Base-by-base conservation (phyloP, 1,140 invertebrate genomes). In the Aphaenogaster ashmeadi region DNA sequence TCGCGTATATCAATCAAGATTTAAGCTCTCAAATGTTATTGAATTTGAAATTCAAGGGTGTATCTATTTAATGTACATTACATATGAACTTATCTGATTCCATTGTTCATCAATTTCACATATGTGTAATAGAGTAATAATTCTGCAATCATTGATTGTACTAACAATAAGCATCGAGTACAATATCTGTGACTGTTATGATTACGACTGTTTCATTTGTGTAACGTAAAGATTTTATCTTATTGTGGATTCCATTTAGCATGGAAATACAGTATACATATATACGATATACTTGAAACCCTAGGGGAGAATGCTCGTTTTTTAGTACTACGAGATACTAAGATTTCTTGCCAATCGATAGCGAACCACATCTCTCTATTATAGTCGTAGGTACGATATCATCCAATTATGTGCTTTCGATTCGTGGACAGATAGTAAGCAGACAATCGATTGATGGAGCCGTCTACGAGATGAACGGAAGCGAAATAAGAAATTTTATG, bases 401-500 rank as follows among this genome's bases (percentile, higher is more conserved):
- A 50, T 84, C 27, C 80, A 84, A 84, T 84, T 84, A 84, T 54
- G 41, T 38, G 54, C 69, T 75, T 50, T 60, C 41, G 56, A 13
- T 38, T 84, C 54, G 54, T 60, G 54, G 33, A 62, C 41, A 33
- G 27, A 75, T 84, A 62, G 54, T 36, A 47, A 84, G 41, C 80
- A 47, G 41, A 84, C 69, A 75, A 75, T 84, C 80, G 69, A 84
- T 47, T 84, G 80, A 60, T 58, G 62, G 41, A 36, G 41, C 33
- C 52, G 62, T 58, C 38, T 74, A 58, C 15, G 27, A 72, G 69
- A 75, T 36, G 54, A 80, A 33, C 47, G 13, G 47, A 18, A 69
- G 36, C 62, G 78, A 84, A 84, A 84, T 84, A 84, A 84, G 69
- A 75, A 84, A 84, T 84, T 84, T 84, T 60, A 84, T 38, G 44